phyloP scores from a whole-genome alignment of 2,797 vertebrate genomes.

The Pelochelys cantorii region DNA sequence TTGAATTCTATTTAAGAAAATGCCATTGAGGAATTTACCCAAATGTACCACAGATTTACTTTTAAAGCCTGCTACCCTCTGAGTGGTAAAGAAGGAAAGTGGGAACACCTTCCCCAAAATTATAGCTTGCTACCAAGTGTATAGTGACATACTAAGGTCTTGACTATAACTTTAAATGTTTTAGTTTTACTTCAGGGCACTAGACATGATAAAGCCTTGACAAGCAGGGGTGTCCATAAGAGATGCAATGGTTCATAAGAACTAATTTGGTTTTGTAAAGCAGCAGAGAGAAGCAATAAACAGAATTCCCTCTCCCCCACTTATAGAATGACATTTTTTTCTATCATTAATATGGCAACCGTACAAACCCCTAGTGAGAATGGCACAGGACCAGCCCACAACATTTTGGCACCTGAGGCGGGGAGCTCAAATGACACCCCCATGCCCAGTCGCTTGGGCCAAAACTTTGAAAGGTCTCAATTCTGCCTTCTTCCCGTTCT shows the following conservation, averaged over 20 bases:
- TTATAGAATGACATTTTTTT: not conserved
- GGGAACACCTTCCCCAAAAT: not conserved
- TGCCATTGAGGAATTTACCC: not conserved
- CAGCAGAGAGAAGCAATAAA: not conserved
- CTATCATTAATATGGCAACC: not conserved
- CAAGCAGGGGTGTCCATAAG: not conserved
- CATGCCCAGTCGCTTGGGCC: too few relatives aligned
- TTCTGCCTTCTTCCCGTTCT: too few relatives aligned
- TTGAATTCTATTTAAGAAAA: not conserved
- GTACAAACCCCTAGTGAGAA: not conserved
- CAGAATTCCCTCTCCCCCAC: not conserved
- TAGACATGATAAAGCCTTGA: not conserved
- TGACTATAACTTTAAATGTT: not conserved
- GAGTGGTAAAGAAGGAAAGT: not conserved
- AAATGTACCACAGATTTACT: not conserved
- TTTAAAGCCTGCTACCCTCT: not conserved
- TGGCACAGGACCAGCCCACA: not conserved
- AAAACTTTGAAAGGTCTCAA: too few relatives aligned
- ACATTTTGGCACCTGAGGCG: too few relatives aligned
- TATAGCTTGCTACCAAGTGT: not conserved
- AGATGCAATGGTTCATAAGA: not conserved
- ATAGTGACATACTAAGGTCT: not conserved
- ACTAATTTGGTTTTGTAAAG: not conserved
- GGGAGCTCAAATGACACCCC: too few relatives aligned
- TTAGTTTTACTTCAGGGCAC: not conserved